These are phyloP conservation scores for Cliona cf. orientalis DNA, from an alignment of 37 sponge, comb jelly and placozoan genomes.

Conservation along the genomic window DNA sequence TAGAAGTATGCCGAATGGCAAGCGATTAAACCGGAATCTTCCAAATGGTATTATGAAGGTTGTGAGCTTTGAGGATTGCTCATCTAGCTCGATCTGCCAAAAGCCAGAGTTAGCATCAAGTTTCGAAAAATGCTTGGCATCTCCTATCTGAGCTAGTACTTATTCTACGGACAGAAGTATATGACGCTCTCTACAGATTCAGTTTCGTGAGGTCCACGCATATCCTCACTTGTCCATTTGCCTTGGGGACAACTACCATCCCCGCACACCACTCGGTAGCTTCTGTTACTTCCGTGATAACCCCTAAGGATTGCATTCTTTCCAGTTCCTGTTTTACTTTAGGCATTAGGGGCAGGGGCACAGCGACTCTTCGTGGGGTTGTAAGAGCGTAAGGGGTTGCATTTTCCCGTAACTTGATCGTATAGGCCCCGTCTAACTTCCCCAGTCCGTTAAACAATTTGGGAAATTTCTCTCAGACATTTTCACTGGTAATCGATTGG, in stretches of 20 bases:
- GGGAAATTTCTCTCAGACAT: slow-evolving; percentile 17
- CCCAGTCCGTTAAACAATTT: slow-evolving; percentile 41
- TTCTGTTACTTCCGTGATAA: slow-evolving; percentile 7
- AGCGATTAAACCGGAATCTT: slow-evolving; percentile 31
- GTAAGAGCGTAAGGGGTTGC: slow-evolving; percentile 28
- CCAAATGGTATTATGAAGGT: slow-evolving; percentile 67
- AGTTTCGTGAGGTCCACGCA: slow-evolving; percentile 61
- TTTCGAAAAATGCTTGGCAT: slow-evolving; percentile 40
- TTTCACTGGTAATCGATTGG: neutral
- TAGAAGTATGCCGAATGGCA: slow-evolving; percentile 41
- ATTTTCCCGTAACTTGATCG: slow-evolving; percentile 22
- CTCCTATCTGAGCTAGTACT: slow-evolving; percentile 36
- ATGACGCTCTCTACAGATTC: slow-evolving; percentile 44
- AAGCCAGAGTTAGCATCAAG: slow-evolving; percentile 59
- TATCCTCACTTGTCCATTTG: slow-evolving; percentile 38
- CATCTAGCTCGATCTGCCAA: slow-evolving; percentile 53
- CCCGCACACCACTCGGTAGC: slow-evolving; percentile 43
- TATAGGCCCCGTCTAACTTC: slow-evolving; percentile 39
- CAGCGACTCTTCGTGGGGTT: slow-evolving; percentile 43
- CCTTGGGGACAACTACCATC: slow-evolving; percentile 54
- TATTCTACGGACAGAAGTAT: slow-evolving; percentile 47
- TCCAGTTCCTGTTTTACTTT: slow-evolving; percentile 44
- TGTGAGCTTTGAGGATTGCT: slow-evolving; percentile 37
- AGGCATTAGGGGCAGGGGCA: slow-evolving; percentile 37
- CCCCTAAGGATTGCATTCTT: slow-evolving; percentile 30